These are phyloP conservation scores for Aquatica leii DNA, from an alignment of 2,888 invertebrate genomes.

Conservation along the genomic window DNA sequence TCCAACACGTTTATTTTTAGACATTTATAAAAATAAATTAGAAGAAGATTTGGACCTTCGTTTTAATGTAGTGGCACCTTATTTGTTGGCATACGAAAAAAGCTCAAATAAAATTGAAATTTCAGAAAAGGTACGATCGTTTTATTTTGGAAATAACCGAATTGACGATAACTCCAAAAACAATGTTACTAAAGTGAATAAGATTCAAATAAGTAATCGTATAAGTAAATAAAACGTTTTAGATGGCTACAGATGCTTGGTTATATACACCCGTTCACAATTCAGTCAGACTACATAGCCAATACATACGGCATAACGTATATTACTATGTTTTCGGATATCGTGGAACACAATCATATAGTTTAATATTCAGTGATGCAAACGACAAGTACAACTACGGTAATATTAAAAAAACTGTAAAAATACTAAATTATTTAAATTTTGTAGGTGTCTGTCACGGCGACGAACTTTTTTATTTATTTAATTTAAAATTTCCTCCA, in stretches of 20 bases:
- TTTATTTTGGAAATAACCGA: not conserved
- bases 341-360: conserved; percentile 73
- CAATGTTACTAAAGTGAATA: not conserved
- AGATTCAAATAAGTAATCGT: not conserved
- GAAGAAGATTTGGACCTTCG: conserved; percentile 29
- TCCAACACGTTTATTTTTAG: not conserved
- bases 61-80: not conserved
- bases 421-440: not conserved
- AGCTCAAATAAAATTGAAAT: not conserved
- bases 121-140: not conserved
- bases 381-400: conserved; percentile 72
- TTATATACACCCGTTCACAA: not conserved
- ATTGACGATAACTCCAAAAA: not conserved
- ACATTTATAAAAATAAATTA: not conserved
- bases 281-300: conserved; percentile 65
- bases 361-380: conserved; percentile 70
- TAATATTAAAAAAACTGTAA: too few relatives aligned
- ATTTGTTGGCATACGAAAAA: not conserved
- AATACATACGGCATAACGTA: conserved; percentile 65
- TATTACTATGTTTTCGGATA: conserved; percentile 75
- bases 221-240: not conserved
- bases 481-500: not conserved
- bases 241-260: not conserved
- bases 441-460: conserved; percentile 77
- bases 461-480: conserved; percentile 77